Evolutionary conservation across 2,888 invertebrate species (phyloP).

Genomic region (Bellardia bayeri): DNA sequence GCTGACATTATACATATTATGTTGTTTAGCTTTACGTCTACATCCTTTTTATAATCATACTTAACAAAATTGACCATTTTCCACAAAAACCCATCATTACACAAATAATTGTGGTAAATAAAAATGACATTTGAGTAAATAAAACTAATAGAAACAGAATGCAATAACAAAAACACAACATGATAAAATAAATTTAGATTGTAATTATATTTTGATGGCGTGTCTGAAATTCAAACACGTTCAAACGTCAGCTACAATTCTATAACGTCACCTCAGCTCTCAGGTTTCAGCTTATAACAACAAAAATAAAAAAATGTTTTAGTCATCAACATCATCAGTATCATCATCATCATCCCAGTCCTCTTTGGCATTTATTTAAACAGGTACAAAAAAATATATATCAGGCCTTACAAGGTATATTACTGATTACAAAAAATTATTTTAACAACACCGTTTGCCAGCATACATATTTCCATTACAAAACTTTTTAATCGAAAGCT

Average conservation of each 20-base stretch:
- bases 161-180: not conserved
- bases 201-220: conserved; percentile 39
- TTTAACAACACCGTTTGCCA: not conserved
- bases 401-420: not conserved
- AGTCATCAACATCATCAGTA: too few species aligned
- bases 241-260: not conserved
- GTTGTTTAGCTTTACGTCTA: not conserved
- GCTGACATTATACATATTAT: too few species aligned
- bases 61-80: not conserved
- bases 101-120: conserved; percentile 35
- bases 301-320: too few species aligned
- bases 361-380: not conserved
- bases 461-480: not conserved
- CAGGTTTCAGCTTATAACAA: too few species aligned
- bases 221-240: conserved; percentile 20
- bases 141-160: not conserved
- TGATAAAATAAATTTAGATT: conserved; percentile 17
- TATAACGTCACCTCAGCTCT: not conserved
- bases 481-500: conserved; percentile 30
- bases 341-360: too few species aligned
- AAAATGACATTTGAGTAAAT: conserved; percentile 10
- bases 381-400: not conserved
- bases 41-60: not conserved
- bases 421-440: not conserved
- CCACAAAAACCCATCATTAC: conserved; percentile 8